Evolutionary conservation across 2,888 invertebrate species (phyloP).

Genomic region (Choreutis nemorana): DNA sequence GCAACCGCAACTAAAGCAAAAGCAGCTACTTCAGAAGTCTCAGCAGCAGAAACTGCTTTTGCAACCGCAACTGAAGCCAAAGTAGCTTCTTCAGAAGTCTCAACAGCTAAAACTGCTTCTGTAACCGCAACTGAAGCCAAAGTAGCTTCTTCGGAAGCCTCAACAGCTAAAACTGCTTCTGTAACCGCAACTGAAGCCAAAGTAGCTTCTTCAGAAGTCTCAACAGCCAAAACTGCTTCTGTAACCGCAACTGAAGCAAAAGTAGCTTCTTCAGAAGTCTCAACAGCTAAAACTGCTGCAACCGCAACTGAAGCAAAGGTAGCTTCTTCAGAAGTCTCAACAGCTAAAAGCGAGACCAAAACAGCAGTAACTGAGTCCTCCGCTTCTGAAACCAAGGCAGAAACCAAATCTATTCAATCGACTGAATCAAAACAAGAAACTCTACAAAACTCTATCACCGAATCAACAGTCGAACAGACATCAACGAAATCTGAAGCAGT

Average conservation of each 20-base stretch:
- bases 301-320: not conserved
- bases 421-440: slow-evolving; percentile 4
- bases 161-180: slow-evolving; percentile 7
- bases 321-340: not conserved
- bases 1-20: slow-evolving; percentile 18
- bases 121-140: not conserved
- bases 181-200: too few relatives aligned
- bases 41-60: slow-evolving; percentile 8
- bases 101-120: not conserved
- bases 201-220: not conserved
- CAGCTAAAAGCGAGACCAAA: not conserved
- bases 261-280: not conserved
- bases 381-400: too few relatives aligned
- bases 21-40: slow-evolving; percentile 11
- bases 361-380: not conserved
- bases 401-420: not conserved
- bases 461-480: slow-evolving; percentile 6
- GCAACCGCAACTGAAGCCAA: slow-evolving; percentile 17
- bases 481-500: slow-evolving; percentile 10
- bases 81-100: slow-evolving; percentile 7
- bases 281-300: not conserved
- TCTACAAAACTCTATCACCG: slow-evolving; percentile 1
- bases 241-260: not conserved
- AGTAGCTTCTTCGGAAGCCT: slow-evolving; percentile 7
- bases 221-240: not conserved